Base-by-base conservation (phyloP, 35 echinoderm and acorn worm species). In the Hemicentrotus pulcherrimus region DNA sequence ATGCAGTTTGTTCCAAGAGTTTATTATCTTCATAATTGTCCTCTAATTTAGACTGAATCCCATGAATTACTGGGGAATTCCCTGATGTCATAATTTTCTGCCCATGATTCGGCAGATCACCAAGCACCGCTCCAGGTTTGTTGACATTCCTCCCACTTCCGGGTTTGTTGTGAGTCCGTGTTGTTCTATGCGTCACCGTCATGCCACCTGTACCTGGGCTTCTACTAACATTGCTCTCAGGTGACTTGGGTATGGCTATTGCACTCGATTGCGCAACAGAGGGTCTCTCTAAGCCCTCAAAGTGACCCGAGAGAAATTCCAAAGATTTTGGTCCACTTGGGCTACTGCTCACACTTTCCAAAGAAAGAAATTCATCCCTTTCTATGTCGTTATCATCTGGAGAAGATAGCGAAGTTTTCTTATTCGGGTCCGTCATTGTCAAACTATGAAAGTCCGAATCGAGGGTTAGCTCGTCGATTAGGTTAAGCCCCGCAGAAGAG, bases 281-380 rank as follows among this genome's bases (percentile, higher is more conserved):
- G 46, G 35, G 32, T 48, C 32, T 93, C 48, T 32, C 95, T 32
- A 94, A 14, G 14, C 47, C 85, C 48, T 48, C 95, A 94, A 96
- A 96, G 46, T 96, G 95, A 46, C 95, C 95, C 58, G 95, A 96
- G 30, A 96, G 48, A 91, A 96, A 96, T 24, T 96, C 87, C 31
- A 95, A 86, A 91, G 86, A 91, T 59, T 91, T 46, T 32, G 33
- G 50, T 47, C 46, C 86, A 61, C 35, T 86, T 47, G 50, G 48
- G 16, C 32, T n/a, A 28, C 65, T 78, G 22, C 19, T 47, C 33
- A n/a, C 88, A 24, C 88, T 90, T 88, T 96, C 92, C 13, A 96
- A 61, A 94, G 95, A 96, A 1, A 47, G 28, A 30, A 88, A 96
- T 33, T 96, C 95, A 47, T 96, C 96, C 28, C 94, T 90, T 50